Base-by-base conservation (phyloP, 2,888 invertebrate species). In the Oeneis ivallda region DNA sequence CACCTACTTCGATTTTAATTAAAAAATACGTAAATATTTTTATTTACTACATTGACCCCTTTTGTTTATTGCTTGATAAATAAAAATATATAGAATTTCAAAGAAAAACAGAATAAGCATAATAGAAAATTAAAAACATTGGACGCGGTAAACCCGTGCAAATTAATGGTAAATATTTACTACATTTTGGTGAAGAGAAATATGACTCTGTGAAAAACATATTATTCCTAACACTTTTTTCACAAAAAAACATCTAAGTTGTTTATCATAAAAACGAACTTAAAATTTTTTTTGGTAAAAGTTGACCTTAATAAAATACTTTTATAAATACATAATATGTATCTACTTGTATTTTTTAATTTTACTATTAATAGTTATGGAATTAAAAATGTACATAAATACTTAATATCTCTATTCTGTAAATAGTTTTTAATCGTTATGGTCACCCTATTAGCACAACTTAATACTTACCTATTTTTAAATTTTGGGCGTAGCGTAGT, bases 71-170 rank as follows among this genome's bases (percentile, higher is more conserved):
- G 8, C 9, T 8, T 1, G 15, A 1, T 13, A 32, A 7, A 19
- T 32, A 52, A 26, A 3, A 17, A 32, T 13, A 32, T 13, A 32
- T 32, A 32, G 26, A 1, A 8, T n/a, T 32, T 32, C 10, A 13
- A 32, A 26, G 10, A 50, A 26, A 13, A 50, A n/a, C 50, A 52
- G n/a, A 52, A 32, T 52, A 52, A 52, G 50, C 32, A 13, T 32
- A 52, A n/a, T 52, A 26, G 7, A 1, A 26, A 26, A 26, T 32
- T 11, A 32, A 50, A 26, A 50, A 50, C 50, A 32, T 32, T 50
- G 13, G 50, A 32, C 32, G 32, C 11, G 13, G n/a, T 52, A 52
- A 52, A 52, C 50, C n/a, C n/a, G 32, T 6, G 7, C 9, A 37
- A 8, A 8, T 37, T 8, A 37, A 6, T 37, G 7, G 47, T 17